Conservation (phyloP, 2,797 vertebrate genomes). For the Megalops cyprinoides region DNA sequence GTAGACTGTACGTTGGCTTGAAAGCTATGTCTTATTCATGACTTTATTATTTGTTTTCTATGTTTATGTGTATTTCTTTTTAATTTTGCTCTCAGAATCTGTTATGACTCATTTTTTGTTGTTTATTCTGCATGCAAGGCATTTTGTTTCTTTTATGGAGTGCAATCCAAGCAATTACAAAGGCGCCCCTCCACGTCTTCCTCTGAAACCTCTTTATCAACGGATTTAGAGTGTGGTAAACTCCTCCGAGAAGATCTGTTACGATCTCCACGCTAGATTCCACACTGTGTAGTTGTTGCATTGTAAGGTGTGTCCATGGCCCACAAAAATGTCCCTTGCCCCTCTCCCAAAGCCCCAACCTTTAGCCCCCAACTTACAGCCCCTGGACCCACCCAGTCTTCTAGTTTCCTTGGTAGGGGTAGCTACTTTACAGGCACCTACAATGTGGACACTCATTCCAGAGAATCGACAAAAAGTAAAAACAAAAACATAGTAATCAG, state of each 20-base stretch:
- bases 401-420: conserved; percentile 4
- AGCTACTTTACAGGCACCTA: conserved; percentile 3
- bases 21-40: conserved; percentile 5
- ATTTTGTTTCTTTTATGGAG: conserved; percentile 97
- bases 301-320: conserved; percentile 68
- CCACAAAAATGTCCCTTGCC: conserved; percentile 28
- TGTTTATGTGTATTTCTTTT: conserved; percentile 13
- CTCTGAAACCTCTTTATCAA: conserved; percentile 89
- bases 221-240: conserved; percentile 93
- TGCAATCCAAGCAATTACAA: conserved; percentile 85
- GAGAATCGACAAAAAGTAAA: neutral
- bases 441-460: neutral
- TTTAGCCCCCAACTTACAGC: conserved; percentile 18
- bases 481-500: neutral
- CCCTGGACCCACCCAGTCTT: conserved; percentile 13
- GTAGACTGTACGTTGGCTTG: neutral
- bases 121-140: conserved; percentile 85
- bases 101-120: conserved; percentile 53
- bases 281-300: conserved; percentile 71
- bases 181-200: conserved; percentile 86
- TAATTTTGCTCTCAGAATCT: conserved; percentile 40
- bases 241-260: conserved; percentile 86
- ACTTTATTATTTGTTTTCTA: conserved; percentile 28
- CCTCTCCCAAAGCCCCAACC: conserved; percentile 33
- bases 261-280: conserved; percentile 76